Base-by-base conservation (phyloP, 2,888 invertebrate genomes). In the Gastrophysa polygoni region DNA sequence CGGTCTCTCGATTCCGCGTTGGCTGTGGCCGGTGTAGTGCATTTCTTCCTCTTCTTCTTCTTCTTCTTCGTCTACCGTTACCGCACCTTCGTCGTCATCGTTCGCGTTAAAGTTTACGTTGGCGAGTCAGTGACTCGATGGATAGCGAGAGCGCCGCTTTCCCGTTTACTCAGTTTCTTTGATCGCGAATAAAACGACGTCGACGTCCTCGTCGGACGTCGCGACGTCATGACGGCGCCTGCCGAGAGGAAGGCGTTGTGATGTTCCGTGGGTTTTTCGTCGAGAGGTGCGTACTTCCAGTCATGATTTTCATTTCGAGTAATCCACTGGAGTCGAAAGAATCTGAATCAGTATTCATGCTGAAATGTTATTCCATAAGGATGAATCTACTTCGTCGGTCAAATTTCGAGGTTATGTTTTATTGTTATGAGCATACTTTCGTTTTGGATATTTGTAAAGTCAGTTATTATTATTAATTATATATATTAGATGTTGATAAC, bases 111-210 rank as follows among this genome's bases (percentile, higher is more conserved):
- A 69, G 61, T 67, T 70, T 67, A 65, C 66, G 58, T 61, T 48
- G 32, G 52, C 62, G 71, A 75, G 75, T 77, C 77, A 77, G 77
- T 77, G 77, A 77, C 76, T 76, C 69, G 70, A 69, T 72, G 72
- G 75, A 75, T 73, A 74, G 54, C 54, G 54, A 54, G 74, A 74
- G 75, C 68, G 72, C 73, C 61, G 60, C 63, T 51, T 24, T 64
- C 64, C 64, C 59, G 44, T 54, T 44, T 62, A 60, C 64, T 61
- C n/a, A n/a, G n/a, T n/a, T n/a, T n/a, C n/a, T n/a, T n/a, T n/a
- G n/a, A n/a, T n/a, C 65, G 54, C 59, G 48, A 54, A 47, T 55
- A 28, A 10, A 21, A 14, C 48, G 21, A 7, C 48, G 28, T 24
- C 2, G 28, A 14, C 48, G 48, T 48, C 48, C 24, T 24, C 24